Evolutionary conservation across 2,888 invertebrate species (phyloP).

Genomic region (Synanthedon formicaeformis): DNA sequence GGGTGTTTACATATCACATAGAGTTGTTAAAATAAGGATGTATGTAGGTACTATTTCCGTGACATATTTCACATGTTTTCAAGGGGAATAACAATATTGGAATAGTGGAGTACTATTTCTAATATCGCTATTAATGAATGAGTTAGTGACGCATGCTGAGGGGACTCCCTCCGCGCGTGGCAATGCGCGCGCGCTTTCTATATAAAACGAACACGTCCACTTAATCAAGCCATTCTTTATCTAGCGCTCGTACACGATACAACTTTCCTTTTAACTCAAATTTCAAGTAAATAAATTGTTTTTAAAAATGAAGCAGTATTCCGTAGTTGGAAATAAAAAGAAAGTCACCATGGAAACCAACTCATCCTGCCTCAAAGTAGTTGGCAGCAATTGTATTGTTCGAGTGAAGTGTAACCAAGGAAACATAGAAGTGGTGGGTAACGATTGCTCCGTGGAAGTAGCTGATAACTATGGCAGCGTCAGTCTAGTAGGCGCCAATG

Average conservation of each 20-base stretch:
- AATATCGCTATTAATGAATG: conserved; percentile 8
- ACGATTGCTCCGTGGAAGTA: conserved; percentile 52
- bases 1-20: too few relatives aligned
- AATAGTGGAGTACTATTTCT: not conserved
- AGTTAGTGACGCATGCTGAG: conserved; percentile 19
- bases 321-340: conserved; percentile 60
- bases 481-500: conserved; percentile 51
- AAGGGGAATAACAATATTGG: conserved; percentile 1
- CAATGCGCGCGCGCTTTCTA: conserved; percentile 12
- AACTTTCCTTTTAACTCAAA: not conserved
- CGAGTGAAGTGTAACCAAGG: conserved; percentile 46
- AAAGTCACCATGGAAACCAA: conserved; percentile 61
- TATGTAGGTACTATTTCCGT: not conserved
- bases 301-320: conserved; percentile 55
- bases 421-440: conserved; percentile 61
- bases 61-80: not conserved
- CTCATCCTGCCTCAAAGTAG: conserved; percentile 44
- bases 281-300: conserved; percentile 1
- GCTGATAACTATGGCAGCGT: conserved; percentile 45
- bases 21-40: not conserved
- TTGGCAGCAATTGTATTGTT: conserved; percentile 55
- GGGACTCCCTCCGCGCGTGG: conserved; percentile 24
- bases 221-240: conserved; percentile 20
- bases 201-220: conserved; percentile 17
- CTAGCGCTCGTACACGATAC: conserved; percentile 6